Evolutionary conservation across 2,888 invertebrate species (phyloP), one percentile per base, ranked within the genome.

Genomic region (Gymnosoma rotundatum): DNA sequence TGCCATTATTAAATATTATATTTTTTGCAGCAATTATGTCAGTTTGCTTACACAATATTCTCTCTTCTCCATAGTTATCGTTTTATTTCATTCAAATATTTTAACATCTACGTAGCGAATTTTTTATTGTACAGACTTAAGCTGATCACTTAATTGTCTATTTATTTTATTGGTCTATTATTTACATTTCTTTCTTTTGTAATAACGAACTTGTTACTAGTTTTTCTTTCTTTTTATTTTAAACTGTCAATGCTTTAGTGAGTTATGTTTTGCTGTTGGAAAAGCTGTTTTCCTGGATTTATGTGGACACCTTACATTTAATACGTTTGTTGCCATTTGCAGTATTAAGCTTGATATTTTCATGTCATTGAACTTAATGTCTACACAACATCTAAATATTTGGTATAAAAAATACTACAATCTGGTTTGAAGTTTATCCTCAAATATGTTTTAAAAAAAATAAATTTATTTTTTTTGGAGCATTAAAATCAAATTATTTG

Each of bases 331-430:
- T 63, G 52, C 63, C 89, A 87, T 88, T 87, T 86, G 87, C 84
- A 75, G 74, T 76, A 64, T 72, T 78, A 56, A 70, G 67, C 74
- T 60, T 79, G 73, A 78, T 81, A 70, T 86, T 60, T 74, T 74
- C 86, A 85, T 90, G 90, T 89, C 90, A 90, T 89, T 90, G 90
- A 90, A 90, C 90, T 90, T 91, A 90, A 54, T 76, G 72, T 52
- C 64, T 58, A 20, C 10, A 32, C 14, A 63, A 16, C 18, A 20
- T 9, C 0, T 20, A 73, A 50, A 50, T 50, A 32, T 42, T 42
- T 14, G 6, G 50, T 25, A 42, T 52, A 72, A 69, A 72, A 69
- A 73, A 58, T 16, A 64, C 42, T 32, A 58, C 32, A 58, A 78
- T 84, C 81, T 78, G 73, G 80, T 83, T 79, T 32, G 0, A 32